Base-by-base conservation (phyloP, 2,113 vertebrate genomes). In the Cyrtonyx montezumae region DNA sequence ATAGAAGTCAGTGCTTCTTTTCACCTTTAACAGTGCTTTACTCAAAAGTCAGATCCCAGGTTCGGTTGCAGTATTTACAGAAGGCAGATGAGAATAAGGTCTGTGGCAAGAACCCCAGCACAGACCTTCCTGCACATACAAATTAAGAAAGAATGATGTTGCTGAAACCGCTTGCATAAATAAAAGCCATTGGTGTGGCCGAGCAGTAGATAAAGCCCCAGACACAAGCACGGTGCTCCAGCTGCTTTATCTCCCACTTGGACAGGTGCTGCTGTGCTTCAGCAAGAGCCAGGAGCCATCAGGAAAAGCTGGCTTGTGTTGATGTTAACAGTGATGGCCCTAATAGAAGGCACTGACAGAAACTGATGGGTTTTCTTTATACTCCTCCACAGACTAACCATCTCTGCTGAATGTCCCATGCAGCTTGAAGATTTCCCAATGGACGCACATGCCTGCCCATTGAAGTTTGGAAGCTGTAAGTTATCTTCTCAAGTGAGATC, bases 381-480 rank as follows among this genome's bases (percentile, higher is more conserved):
- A 83, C 9, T 94, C 74, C 90, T 18, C 93, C 13, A 34, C 97
- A 99, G 99, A 94, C 77, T 99, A 96, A 99, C 99, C 11, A 99
- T 99, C 96, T 98, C 99, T 83, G 99, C 99, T 7, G 99, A 99
- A 88, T 99, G 99, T 74, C 99, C 99, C 49, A 99, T 99, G 99
- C 99, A 99, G 73, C 98, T 99, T 56, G 99, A 99, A 97, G 99
- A 99, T 84, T 99, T 99, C 92, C 99, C 99, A 0, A 99, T 99
- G 99, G 99, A 99, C 30, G 98, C 99, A 63, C 99, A 99, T 18
- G 99, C 99, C 68, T 99, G 99, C 84, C 99, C 99, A 10, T 98
- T 99, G 90, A 99, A 99, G 95, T 99, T 99, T 95, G 99, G 99
- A 96, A 99, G 99, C 97, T 99, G 99, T 99, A 97, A 99, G 99